Evolutionary conservation across 2,797 vertebrate genomes (phyloP), one percentile per base, ranked within the genome.

Genomic region (Euthynnus affinis): DNA sequence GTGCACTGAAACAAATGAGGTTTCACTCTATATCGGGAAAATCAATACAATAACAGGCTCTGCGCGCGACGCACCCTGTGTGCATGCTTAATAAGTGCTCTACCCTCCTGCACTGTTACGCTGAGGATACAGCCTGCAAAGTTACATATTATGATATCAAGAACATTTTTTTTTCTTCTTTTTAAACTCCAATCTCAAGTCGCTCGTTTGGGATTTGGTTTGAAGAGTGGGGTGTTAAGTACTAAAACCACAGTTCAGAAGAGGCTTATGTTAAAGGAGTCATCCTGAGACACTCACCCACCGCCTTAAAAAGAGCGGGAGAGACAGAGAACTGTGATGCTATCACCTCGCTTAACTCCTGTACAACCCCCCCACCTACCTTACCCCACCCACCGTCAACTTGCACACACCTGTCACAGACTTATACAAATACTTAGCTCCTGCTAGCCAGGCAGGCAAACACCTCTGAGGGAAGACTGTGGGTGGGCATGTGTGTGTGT

Each of bases 241-340:
- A 90, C 88, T 93, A 89, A 93, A 94, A 94, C 87, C 88, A 93
- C 88, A 92, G 92, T 93, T 93, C 91, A 95, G 94, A 93, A 92
- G 93, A 92, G 91, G 94, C 94, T 96, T 95, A 95, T 92, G 91
- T 93, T 93, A 92, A 94, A 91, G 71, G 84, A 95, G 92, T 92
- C 90, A 94, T 92, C 91, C 87, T 81, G 82, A 94, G 92, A 93
- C 89, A 91, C 85, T 91, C 85, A 82, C 91, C 91, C 89, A 87
- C 83, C 88, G 87, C 88, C 88, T 90, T 87, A 89, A 92, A 89
- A 88, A 82, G 89, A 76, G 63, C 40, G 65, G 53, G 63, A 29
- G 65, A 76, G 82, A 82, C 44, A 70, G 85, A 86, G 86, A 86
- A 86, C 67, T 46, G 71, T 77, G 90, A 94, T 94, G 82, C 84